Evolutionary conservation across 30 jellyfish, hydroid and myxozoan species (phyloP).

Genomic region (Haliclystus octoradiatus): DNA sequence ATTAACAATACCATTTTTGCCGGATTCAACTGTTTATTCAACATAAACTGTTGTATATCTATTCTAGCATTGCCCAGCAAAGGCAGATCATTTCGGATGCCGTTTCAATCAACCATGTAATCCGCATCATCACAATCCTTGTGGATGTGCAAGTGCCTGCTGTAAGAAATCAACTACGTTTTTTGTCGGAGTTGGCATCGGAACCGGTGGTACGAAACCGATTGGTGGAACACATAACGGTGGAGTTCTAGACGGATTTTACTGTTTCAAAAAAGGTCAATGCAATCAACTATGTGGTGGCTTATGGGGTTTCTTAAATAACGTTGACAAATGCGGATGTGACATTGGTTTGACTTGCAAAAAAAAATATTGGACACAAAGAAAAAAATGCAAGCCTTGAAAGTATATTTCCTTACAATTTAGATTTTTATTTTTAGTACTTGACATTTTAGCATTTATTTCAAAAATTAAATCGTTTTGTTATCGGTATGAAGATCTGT

Average conservation of each 20-base stretch:
- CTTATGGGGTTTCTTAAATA: constrained; percentile 7
- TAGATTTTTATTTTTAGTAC: too few relatives aligned
- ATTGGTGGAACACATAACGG: constrained; percentile 2
- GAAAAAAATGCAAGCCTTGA: background rate
- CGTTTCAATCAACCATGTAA: constrained; percentile 20
- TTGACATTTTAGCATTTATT: too few relatives aligned
- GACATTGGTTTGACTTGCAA: constrained; percentile 31
- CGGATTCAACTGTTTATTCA: too few relatives aligned
- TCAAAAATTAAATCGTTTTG: too few relatives aligned
- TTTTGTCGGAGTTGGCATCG: constrained; percentile 12
- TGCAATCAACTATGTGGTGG: constrained; percentile 35
- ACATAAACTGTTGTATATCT: background rate
- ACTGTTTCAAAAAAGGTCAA: constrained; percentile 28
- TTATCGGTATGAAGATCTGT: too few relatives aligned
- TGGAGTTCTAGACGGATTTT: background rate
- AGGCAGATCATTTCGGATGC: background rate
- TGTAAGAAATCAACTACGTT: constrained; percentile 11
- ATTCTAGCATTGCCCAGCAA: background rate
- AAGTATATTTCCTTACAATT: too few relatives aligned
- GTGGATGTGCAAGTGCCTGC: constrained; percentile 50
- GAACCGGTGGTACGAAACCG: background rate
- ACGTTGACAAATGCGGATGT: constrained; percentile 41
- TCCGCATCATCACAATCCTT: constrained; percentile 16
- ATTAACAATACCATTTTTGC: too few relatives aligned
- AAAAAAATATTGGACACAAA: background rate